Evolutionary conservation across 2,888 invertebrate species (phyloP), one percentile per base, ranked within the genome.

Genomic region (Azorinus chamasolen): DNA sequence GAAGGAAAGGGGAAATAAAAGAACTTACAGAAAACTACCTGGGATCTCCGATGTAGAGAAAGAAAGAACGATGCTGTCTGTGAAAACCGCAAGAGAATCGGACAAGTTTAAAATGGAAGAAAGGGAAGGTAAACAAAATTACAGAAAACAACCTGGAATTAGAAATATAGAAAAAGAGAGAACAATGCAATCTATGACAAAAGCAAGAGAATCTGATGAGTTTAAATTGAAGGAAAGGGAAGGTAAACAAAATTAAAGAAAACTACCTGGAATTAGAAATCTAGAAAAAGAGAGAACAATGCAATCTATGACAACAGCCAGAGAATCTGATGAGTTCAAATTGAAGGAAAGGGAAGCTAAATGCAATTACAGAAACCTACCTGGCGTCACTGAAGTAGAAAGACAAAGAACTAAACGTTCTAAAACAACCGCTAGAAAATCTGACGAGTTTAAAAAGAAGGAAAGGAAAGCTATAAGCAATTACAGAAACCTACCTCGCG

Each of bases 201-300:
- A 41, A n/a, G 41, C 18, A 14, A 41, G 57, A 41, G 8, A 18
- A 6, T 18, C 22, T 57, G 57, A 18, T 57, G 22, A 57, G 24
- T 24, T 43, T 10, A 57, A 41, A 43, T 8, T 12, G 5, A 57
- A 57, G 24, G 57, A 57, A 16, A 57, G 18, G 22, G 20, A 18
- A 39, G 4, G 16, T 12, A 20, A 20, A 41, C 20, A 14, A 10
- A 41, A n/a, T n/a, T n/a, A n/a, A n/a, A n/a, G 55, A 20, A n/a
- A 39, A 16, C 16, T n/a, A 25, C 37, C 16, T 55, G 55, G 27
- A n/a, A 37, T 37, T 37, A 55, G 18, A 39, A 14, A 22, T 8
- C 16, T n/a, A 37, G 39, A 37, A 20, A 55, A 37, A 18, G 20
- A 2, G 39, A 12, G 12, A 16, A 22, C 24, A n/a, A 51, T 18